phyloP scores from a whole-genome alignment of 2,888 invertebrate species.

The Polydrusus cervinus region DNA sequence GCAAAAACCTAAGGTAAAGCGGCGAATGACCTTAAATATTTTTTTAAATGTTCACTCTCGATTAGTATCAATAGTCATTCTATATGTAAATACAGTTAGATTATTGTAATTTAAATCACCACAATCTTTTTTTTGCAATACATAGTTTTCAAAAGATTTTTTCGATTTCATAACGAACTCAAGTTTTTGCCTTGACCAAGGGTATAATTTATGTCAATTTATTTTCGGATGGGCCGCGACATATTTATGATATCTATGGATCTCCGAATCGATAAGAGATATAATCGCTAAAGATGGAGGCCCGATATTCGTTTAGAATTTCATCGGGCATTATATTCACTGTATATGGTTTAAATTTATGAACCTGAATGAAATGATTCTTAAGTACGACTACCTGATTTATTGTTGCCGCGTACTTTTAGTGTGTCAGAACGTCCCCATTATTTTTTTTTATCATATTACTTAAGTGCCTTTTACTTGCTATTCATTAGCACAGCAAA shows the following conservation, averaged over 20 bases:
- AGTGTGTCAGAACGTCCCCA: background rate
- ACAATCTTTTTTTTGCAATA: background rate
- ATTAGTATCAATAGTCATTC: too few relatives aligned
- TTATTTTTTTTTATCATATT: background rate
- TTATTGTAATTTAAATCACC: too few relatives aligned
- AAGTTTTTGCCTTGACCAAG: conserved; percentile 2
- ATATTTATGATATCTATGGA: conserved; percentile 24
- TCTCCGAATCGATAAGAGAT: conserved; percentile 26
- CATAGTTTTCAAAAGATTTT: background rate
- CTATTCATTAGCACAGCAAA: too few relatives aligned
- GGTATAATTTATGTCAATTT: conserved; percentile 14
- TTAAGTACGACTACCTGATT: conserved; percentile 22
- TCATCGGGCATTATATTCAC: conserved; percentile 31
- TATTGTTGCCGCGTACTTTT: conserved; percentile 23
- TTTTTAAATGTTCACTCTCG: too few relatives aligned
- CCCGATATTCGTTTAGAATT: conserved; percentile 32
- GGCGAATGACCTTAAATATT: too few relatives aligned
- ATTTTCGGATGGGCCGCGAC: background rate
- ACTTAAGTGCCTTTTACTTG: too few relatives aligned
- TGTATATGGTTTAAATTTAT: conserved; percentile 38
- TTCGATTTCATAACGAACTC: background rate
- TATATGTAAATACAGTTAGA: too few relatives aligned
- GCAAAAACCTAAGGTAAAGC: too few relatives aligned
- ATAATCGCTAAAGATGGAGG: conserved; percentile 21
- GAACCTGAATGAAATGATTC: conserved; percentile 22